Evolutionary conservation across 2,888 invertebrate species (phyloP).

Genomic region (Odontomyia ornata): DNA sequence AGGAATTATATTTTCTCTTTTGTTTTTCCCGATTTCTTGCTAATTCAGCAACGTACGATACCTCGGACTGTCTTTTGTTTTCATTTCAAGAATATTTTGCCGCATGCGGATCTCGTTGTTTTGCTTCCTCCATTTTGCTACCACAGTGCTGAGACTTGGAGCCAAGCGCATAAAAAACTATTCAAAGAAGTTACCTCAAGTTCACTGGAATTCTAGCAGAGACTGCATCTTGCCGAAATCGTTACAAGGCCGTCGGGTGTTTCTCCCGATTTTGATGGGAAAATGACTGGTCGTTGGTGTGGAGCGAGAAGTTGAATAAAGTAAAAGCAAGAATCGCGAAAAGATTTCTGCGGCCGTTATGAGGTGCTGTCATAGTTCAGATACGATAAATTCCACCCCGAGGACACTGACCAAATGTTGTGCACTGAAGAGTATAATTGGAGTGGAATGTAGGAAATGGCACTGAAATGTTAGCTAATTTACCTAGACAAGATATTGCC

Average conservation of each 20-base stretch:
- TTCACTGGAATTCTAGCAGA: constrained; percentile 19
- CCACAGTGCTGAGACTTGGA: background rate
- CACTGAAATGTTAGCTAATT: constrained; percentile 15
- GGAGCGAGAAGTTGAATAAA: background rate
- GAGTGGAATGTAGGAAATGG: constrained; percentile 33
- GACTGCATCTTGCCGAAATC: constrained; percentile 35
- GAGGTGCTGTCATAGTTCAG: constrained; percentile 39
- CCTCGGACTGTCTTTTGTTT: constrained; percentile 26
- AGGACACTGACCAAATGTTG: constrained; percentile 28
- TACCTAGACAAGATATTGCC: too few relatives aligned
- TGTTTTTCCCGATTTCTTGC: constrained; percentile 33
- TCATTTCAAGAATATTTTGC: background rate
- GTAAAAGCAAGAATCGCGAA: constrained; percentile 4
- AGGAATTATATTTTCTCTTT: constrained; percentile 40
- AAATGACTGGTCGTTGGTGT: constrained; percentile 17
- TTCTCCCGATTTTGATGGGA: constrained; percentile 39
- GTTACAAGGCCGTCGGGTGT: constrained; percentile 44
- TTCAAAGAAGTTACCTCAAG: background rate
- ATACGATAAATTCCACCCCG: constrained; percentile 31
- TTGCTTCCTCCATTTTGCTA: constrained; percentile 3
- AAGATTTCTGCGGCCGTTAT: constrained; percentile 25
- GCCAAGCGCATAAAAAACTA: background rate
- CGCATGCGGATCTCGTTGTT: background rate
- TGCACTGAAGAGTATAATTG: background rate
- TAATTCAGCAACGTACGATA: constrained; percentile 20